Percentiles rank a stretch among this genome's conserved stretches.
Conservation (phyloP, 2,113 vertebrate species). For the Peucedramus taeniatus region DNA sequence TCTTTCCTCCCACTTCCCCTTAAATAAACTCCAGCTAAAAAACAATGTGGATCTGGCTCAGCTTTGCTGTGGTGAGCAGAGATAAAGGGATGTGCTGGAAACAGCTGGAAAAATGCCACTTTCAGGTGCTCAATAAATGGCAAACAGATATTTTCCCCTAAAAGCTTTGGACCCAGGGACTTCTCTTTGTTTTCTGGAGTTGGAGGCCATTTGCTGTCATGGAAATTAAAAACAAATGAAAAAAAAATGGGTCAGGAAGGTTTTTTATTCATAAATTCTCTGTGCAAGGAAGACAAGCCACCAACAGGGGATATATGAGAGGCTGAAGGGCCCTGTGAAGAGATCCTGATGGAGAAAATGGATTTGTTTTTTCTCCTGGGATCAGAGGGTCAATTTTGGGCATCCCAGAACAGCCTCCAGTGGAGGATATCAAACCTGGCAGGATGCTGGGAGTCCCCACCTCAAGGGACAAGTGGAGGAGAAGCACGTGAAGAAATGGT, state of each 20-base stretch:
- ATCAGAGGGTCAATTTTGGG: neutral
- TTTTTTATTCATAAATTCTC: neutral
- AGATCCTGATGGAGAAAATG: neutral
- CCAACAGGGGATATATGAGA: neutral
- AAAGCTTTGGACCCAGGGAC: rapidly evolving
- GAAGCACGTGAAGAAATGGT: neutral
- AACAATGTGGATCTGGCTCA: neutral
- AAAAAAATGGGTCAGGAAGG: neutral
- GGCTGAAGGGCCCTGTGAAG: too few relatives aligned
- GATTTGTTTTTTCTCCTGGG: rapidly evolving
- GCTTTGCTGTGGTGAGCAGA: neutral
- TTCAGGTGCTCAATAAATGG: neutral
- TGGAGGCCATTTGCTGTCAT: neutral
- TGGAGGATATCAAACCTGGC: neutral
- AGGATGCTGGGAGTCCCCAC: neutral
- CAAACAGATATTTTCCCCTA: neutral
- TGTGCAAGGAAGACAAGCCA: neutral
- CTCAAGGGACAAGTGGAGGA: neutral
- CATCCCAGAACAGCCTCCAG: neutral
- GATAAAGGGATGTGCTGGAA: neutral
- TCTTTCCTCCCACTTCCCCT: neutral
- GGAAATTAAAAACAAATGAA: neutral
- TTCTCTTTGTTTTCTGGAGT: neutral
- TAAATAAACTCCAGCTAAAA: neutral
- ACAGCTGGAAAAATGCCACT: neutral